Percentiles rank a stretch among this genome's conserved stretches.
phyloP scores from a whole-genome alignment of 2,113 vertebrate genomes.

The Illadopsis cleaveri region DNA sequence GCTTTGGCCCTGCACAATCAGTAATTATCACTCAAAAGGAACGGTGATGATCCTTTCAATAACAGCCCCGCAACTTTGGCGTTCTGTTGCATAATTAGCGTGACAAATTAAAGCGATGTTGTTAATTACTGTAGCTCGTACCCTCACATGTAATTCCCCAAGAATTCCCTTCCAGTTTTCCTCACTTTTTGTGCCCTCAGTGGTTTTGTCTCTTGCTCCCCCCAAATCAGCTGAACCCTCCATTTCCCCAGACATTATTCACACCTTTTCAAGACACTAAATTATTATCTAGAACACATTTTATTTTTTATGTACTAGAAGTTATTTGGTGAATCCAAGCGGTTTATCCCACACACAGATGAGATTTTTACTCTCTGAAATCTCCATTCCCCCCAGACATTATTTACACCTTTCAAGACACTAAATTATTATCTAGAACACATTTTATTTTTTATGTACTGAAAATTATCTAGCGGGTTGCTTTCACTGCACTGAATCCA shows the following conservation, averaged over 20 bases:
- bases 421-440: rapidly evolving
- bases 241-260: rapidly evolving
- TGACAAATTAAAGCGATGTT: background rate
- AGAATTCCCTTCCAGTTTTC: background rate
- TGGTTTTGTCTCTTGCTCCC: background rate
- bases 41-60: background rate
- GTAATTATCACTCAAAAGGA: background rate
- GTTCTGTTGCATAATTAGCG: background rate
- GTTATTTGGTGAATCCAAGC: too few species aligned
- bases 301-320: too few species aligned
- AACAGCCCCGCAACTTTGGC: background rate
- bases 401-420: rapidly evolving
- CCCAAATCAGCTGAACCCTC: background rate
- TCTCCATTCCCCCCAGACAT: rapidly evolving
- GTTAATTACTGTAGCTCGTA: background rate
- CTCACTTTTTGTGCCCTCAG: background rate
- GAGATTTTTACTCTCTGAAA: background rate
- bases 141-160: background rate
- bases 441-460: rapidly evolving
- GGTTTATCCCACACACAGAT: background rate
- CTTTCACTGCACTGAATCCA: background rate
- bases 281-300: too few species aligned
- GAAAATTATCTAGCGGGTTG: background rate
- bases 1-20: background rate
- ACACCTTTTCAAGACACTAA: rapidly evolving